phyloP scores from a whole-genome alignment of 2,113 vertebrate genomes.

The Salminus brasiliensis region DNA sequence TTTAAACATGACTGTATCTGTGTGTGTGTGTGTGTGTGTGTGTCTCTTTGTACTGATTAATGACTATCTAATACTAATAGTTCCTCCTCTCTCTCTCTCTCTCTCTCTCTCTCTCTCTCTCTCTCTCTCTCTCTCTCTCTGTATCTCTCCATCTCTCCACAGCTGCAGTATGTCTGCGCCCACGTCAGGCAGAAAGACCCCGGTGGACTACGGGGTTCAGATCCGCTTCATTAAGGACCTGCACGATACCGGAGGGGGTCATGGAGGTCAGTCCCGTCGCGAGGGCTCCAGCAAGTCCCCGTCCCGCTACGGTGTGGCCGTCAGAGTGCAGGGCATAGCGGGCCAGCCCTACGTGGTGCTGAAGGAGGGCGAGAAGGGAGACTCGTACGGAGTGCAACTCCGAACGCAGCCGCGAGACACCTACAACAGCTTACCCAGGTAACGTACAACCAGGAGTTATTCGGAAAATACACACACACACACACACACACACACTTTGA shows the following conservation, averaged over 20 bases:
- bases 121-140: too few relatives aligned
- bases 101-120: too few relatives aligned
- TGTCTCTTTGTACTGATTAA: too few relatives aligned
- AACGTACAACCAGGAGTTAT: too few relatives aligned
- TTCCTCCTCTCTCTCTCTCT: too few relatives aligned
- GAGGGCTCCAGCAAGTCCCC: slow-evolving; percentile 47
- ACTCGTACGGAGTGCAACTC: slow-evolving; percentile 89
- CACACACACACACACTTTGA: background rate
- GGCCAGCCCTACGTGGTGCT: slow-evolving; percentile 95
- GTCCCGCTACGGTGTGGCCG: slow-evolving; percentile 87
- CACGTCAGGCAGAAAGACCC: slow-evolving; percentile 75
- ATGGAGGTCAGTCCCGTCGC: slow-evolving; percentile 46
- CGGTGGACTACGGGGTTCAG: slow-evolving; percentile 89
- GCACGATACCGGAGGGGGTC: slow-evolving; percentile 60
- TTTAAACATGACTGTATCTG: too few relatives aligned
- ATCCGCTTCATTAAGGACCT: slow-evolving; percentile 91
- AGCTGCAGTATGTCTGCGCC: slow-evolving; percentile 69
- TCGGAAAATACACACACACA: too few relatives aligned
- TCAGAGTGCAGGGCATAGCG: slow-evolving; percentile 90
- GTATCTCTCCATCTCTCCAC: background rate
- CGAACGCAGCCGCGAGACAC: slow-evolving; percentile 62
- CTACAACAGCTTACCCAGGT: slow-evolving; percentile 70
- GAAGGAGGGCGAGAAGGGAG: slow-evolving; percentile 86
- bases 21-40: too few relatives aligned
- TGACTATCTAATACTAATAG: too few relatives aligned